A percentile compares a stretch with the other conserved stretches of the same genome.
Conservation (phyloP, 2,888 invertebrate genomes). For the Pemphredon lugubris region DNA sequence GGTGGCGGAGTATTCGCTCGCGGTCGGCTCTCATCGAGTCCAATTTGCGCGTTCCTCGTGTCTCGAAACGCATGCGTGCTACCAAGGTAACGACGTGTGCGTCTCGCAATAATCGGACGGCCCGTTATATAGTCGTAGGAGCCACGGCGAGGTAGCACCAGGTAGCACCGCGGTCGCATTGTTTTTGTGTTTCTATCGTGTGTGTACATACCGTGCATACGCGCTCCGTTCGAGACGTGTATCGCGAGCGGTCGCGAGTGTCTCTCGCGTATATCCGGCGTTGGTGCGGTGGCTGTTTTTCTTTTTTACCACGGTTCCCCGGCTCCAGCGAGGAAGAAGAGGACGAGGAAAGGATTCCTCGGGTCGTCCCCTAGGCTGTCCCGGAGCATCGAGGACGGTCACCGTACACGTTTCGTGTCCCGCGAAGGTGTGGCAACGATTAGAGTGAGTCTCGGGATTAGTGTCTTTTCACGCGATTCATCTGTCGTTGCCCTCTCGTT, state of each 20-base stretch:
- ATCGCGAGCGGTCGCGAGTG: conserved; percentile 39
- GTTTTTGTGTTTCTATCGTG: conserved; percentile 69
- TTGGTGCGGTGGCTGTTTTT: conserved; percentile 26
- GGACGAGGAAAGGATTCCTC: not conserved
- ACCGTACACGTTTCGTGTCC: not conserved
- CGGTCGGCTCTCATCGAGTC: not conserved
- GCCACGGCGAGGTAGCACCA: conserved; percentile 69
- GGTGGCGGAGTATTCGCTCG: conserved; percentile 3
- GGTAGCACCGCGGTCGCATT: conserved; percentile 73
- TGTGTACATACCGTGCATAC: conserved; percentile 51
- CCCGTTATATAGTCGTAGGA: conserved; percentile 60
- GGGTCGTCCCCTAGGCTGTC: not conserved
- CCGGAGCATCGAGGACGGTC: not conserved
- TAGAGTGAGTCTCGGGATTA: conserved; percentile 44
- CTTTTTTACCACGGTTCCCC: not conserved
- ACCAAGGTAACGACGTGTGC: conserved; percentile 49
- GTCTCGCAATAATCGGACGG: conserved; percentile 49
- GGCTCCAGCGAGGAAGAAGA: not conserved
- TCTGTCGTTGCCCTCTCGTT: conserved; percentile 5
- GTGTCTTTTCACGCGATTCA: conserved; percentile 43
- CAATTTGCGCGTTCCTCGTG: conserved; percentile 52
- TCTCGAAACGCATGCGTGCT: conserved; percentile 60
- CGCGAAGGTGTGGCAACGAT: conserved; percentile 52
- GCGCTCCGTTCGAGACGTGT: conserved; percentile 47
- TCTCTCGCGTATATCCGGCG: conserved; percentile 25